Percentiles rank a stretch among this genome's conserved stretches.
Conservation (phyloP, 2,113 vertebrate genomes). For the Burhinus oedicnemus region DNA sequence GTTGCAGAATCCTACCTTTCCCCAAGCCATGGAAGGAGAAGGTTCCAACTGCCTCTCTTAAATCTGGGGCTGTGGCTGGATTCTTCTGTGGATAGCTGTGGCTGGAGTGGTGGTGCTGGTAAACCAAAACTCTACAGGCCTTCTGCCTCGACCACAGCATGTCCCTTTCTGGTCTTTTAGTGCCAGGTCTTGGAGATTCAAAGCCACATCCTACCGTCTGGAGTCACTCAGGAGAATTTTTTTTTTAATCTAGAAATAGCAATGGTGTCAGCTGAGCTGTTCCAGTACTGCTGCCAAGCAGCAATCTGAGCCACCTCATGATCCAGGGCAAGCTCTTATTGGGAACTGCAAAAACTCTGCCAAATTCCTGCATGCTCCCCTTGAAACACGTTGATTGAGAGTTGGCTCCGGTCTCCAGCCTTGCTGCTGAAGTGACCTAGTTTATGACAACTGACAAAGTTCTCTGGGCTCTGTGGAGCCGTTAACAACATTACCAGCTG, state of each 20-base stretch:
- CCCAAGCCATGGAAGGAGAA: not conserved
- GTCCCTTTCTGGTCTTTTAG: not conserved
- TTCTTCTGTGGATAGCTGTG: not conserved
- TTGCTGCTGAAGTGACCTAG: not conserved
- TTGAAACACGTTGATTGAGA: not conserved
- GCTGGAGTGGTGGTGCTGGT: not conserved
- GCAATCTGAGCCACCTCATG: not conserved
- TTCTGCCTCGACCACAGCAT: not conserved
- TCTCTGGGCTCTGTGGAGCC: not conserved
- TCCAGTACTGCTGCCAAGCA: not conserved
- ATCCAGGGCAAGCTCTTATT: not conserved
- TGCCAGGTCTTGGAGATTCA: not conserved
- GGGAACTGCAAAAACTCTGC: not conserved
- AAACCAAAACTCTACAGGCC: not conserved
- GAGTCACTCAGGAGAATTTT: not conserved
- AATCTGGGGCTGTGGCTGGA: not conserved
- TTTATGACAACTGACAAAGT: not conserved
- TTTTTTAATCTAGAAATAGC: conserved; percentile 2
- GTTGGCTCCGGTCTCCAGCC: not conserved
- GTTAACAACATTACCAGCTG: not conserved
- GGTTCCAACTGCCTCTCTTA: not conserved
- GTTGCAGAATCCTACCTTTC: fast-evolving
- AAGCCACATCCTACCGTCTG: not conserved
- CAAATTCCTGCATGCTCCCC: not conserved
- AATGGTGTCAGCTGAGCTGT: conserved; percentile 24